Evolutionary conservation across 2,113 vertebrate species (phyloP).

Genomic region (Neopipo cinnamomea): DNA sequence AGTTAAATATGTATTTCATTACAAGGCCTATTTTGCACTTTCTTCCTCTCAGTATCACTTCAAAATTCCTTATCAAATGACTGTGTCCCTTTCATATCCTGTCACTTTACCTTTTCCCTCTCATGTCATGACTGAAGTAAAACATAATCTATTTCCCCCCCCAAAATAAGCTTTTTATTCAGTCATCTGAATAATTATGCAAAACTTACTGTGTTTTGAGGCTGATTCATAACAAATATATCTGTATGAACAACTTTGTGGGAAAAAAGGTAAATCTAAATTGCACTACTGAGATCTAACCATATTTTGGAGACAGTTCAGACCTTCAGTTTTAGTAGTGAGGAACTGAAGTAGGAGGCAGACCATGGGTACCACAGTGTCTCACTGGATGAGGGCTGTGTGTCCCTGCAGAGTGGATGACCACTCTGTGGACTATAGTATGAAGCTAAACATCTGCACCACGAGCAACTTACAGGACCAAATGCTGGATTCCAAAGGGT

Average conservation of each 20-base stretch:
- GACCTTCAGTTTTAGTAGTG: background rate
- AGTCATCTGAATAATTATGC: background rate
- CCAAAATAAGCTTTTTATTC: background rate
- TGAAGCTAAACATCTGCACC: background rate
- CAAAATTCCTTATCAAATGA: background rate
- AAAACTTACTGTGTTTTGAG: background rate
- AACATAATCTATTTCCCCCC: background rate
- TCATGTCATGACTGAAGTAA: background rate
- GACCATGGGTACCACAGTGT: background rate
- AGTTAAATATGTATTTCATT: background rate
- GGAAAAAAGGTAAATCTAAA: background rate
- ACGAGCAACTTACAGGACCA: background rate
- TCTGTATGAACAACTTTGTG: background rate
- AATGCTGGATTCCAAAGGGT: background rate
- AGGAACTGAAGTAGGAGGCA: background rate
- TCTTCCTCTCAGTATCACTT: background rate
- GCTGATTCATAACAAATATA: background rate
- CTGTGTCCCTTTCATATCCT: background rate
- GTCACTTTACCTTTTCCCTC: background rate
- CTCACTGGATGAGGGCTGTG: background rate
- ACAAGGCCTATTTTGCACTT: background rate
- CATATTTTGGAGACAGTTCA: background rate
- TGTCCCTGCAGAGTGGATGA: background rate
- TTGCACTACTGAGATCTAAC: background rate
- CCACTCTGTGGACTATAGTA: background rate